Evolutionary conservation across 2,888 invertebrate species (phyloP).

Genomic region (Branchellion lobata): DNA sequence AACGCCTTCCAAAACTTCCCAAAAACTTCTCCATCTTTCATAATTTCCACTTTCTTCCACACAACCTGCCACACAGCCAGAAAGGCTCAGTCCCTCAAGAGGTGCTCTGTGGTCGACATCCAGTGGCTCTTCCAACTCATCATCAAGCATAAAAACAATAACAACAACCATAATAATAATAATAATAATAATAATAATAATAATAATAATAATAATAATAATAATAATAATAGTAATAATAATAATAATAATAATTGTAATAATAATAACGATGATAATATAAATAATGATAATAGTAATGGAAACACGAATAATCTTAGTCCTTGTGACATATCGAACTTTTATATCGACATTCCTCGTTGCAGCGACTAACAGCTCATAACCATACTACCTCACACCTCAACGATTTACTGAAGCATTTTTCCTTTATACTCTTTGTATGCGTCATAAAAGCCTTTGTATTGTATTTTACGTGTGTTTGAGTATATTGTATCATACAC

Average conservation of each 20-base stretch:
- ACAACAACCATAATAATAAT: not conserved
- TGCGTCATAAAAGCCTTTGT: too few relatives aligned
- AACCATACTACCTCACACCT: too few relatives aligned
- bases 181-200: not conserved
- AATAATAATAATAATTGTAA: not conserved
- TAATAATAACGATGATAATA: not conserved
- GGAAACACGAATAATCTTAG: not conserved
- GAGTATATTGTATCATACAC: too few relatives aligned
- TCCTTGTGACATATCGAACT: not conserved
- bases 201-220: not conserved
- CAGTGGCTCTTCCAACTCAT: constrained; percentile 1
- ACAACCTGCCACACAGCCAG: not conserved
- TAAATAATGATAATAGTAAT: not conserved
- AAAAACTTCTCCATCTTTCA: too few relatives aligned
- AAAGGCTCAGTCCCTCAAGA: not conserved
- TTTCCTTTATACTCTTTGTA: too few relatives aligned
- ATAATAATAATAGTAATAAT: not conserved
- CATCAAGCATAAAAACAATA: not conserved
- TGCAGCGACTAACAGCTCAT: too few relatives aligned
- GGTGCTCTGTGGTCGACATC: not conserved
- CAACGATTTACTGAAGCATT: too few relatives aligned
- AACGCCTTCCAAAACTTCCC: too few relatives aligned
- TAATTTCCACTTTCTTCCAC: too few relatives aligned
- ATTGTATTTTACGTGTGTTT: too few relatives aligned
- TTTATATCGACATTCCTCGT: not conserved